Evolutionary conservation across 1,140 invertebrate species (phyloP).

Genomic region (Ips typographus): DNA sequence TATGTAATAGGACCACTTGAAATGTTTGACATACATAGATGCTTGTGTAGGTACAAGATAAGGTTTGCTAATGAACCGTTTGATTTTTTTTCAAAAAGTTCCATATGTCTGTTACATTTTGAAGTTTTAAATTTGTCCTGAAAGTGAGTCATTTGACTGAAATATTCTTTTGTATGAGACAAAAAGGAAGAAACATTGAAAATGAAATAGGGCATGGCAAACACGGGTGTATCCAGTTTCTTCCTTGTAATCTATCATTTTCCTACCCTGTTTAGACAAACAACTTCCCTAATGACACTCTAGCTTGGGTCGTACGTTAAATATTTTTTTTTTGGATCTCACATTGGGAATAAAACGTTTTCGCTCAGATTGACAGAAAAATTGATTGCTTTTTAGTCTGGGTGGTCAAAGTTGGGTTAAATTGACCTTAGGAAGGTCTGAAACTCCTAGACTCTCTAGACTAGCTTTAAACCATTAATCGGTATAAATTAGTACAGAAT

Average conservation of each 20-base stretch:
- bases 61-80: too few species aligned
- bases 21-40: too few species aligned
- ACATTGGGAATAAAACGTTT: constrained; percentile 3
- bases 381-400: constrained; percentile 5
- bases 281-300: constrained; percentile 33
- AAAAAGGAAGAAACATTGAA: neutral
- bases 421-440: too few species aligned
- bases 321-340: constrained; percentile 12
- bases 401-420: constrained; percentile 1
- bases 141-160: neutral
- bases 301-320: constrained; percentile 18
- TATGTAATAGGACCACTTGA: too few species aligned
- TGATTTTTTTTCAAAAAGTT: too few species aligned
- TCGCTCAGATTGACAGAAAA: constrained; percentile 3
- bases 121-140: neutral
- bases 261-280: constrained; percentile 31
- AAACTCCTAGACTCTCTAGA: too few species aligned
- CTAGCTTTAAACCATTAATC: too few species aligned
- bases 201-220: constrained; percentile 3
- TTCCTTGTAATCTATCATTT: constrained; percentile 32
- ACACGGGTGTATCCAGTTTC: constrained; percentile 15
- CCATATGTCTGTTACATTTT: too few species aligned
- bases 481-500: too few species aligned
- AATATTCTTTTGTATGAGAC: neutral
- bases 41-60: too few species aligned